phyloP scores from a whole-genome alignment of 2,888 invertebrate genomes.

The Dolichomitus sp. region DNA sequence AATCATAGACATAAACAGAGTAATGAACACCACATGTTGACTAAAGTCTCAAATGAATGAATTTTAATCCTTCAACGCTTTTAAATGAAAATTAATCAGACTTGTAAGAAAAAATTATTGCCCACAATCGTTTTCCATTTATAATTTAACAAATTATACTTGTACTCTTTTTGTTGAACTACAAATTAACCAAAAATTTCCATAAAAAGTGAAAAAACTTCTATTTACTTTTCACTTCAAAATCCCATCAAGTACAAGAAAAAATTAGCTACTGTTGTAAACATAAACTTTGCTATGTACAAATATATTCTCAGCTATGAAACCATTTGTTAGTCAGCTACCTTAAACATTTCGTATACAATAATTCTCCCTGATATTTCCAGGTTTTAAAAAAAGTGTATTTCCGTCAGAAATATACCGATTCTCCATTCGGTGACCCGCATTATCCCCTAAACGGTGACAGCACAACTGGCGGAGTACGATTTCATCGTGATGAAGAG shows the following conservation, averaged over 20 bases:
- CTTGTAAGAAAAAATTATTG: not conserved
- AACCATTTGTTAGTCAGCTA: not conserved
- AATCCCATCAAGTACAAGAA: not conserved
- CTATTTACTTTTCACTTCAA: too few species aligned
- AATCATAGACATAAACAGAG: too few species aligned
- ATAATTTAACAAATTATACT: too few species aligned
- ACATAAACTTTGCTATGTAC: not conserved
- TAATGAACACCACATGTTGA: too few species aligned
- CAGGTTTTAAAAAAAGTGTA: constrained; percentile 6
- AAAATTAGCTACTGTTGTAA: not conserved
- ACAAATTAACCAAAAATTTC: too few species aligned
- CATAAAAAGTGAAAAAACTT: too few species aligned
- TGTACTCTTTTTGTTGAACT: too few species aligned
- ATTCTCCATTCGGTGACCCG: constrained; percentile 6
- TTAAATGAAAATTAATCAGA: not conserved
- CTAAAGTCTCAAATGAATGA: too few species aligned
- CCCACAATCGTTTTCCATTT: too few species aligned
- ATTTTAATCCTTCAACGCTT: too few species aligned
- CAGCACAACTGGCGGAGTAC: constrained; percentile 37
- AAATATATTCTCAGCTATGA: not conserved
- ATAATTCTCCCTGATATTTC: not conserved
- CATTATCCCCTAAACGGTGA: constrained; percentile 22
- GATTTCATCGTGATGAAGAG: constrained; percentile 56
- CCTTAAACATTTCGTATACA: not conserved
- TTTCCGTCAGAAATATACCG: constrained; percentile 10